Percentiles rank a stretch among this genome's conserved stretches.
Evolutionary conservation across 2,797 vertebrate genomes (phyloP).

Genomic region (Lepus oiostolus): DNA sequence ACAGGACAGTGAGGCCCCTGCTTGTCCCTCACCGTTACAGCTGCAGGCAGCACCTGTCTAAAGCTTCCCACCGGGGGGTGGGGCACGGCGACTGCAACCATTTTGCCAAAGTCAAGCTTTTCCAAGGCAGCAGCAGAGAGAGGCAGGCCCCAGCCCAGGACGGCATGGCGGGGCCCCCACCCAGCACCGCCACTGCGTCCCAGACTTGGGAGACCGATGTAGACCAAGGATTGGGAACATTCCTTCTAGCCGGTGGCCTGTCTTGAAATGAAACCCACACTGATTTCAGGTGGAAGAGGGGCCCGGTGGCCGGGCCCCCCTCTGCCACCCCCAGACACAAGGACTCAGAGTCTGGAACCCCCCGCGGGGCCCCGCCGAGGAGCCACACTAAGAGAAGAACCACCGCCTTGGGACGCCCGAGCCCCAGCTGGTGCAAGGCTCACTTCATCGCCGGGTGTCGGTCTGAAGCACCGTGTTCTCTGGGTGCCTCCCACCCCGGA

Average conservation of each 20-base stretch:
- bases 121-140: background rate
- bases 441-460: too few species aligned
- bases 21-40: too few species aligned
- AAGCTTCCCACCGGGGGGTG: background rate
- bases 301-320: background rate
- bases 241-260: background rate
- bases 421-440: too few species aligned
- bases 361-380: background rate
- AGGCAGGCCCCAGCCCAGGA: background rate
- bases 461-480: too few species aligned
- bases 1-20: too few species aligned
- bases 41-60: too few species aligned
- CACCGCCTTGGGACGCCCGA: too few species aligned
- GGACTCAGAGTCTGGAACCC: background rate
- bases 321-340: background rate
- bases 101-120: background rate
- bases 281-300: background rate
- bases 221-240: background rate
- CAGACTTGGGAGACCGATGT: background rate
- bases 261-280: background rate
- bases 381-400: background rate
- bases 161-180: too few species aligned
- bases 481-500: too few species aligned
- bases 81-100: too few species aligned
- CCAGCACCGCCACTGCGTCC: too few species aligned